A percentile compares a stretch with the other conserved stretches of the same genome.
phyloP scores from a whole-genome alignment of 2,113 vertebrate species.

The Myotis brandtii region DNA sequence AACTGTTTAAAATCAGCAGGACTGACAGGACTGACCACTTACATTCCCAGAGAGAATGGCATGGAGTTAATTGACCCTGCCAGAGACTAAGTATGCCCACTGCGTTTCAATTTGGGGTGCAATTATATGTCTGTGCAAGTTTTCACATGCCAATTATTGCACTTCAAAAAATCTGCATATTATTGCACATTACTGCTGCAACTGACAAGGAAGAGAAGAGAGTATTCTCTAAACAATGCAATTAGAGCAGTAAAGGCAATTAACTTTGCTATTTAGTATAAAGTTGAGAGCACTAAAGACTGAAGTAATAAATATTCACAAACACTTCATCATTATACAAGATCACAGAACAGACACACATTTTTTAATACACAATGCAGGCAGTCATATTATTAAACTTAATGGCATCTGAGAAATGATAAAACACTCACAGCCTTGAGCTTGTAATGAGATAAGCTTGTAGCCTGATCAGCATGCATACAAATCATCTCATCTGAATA shows the following conservation, averaged over 20 bases:
- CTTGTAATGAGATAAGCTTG: constrained; percentile 80
- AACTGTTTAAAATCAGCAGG: constrained; percentile 50
- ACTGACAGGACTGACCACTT: neutral
- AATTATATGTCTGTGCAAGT: constrained; percentile 58
- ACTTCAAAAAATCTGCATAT: constrained; percentile 33
- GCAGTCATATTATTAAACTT: constrained; percentile 79
- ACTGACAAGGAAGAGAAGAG: constrained; percentile 20
- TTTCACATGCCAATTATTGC: constrained; percentile 59
- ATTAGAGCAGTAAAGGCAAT: constrained; percentile 38
- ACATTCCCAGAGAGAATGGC: constrained; percentile 3
- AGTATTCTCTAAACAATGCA: constrained; percentile 32
- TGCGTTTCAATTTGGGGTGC: constrained; percentile 34
- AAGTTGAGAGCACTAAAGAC: constrained; percentile 60
- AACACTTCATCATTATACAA: constrained; percentile 67
- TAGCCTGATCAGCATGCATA: constrained; percentile 76
- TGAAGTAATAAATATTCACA: constrained; percentile 73
- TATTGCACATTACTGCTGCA: neutral
- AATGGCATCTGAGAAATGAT: constrained; percentile 76
- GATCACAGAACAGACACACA: constrained; percentile 60
- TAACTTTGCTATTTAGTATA: constrained; percentile 54
- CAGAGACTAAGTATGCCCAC: constrained; percentile 17
- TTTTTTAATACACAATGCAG: constrained; percentile 75
- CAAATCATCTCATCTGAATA: constrained; percentile 83
- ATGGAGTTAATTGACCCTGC: constrained; percentile 30
- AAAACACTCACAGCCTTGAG: constrained; percentile 72